Conservation (phyloP, 2,888 invertebrate genomes). For the Drosophila robusta region DNA sequence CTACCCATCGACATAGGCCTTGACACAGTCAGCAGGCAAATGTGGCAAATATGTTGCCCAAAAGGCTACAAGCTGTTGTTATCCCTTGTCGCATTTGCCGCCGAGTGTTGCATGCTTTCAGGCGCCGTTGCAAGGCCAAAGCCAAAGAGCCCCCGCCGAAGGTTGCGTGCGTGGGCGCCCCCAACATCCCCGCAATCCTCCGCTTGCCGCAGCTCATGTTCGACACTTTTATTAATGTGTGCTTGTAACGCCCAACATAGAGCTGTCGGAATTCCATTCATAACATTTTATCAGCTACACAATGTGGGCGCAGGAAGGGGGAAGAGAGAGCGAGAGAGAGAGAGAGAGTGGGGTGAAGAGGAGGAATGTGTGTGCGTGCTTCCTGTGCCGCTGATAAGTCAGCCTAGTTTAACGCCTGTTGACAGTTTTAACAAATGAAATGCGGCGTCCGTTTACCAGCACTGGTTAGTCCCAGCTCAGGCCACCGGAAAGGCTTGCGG, state of each 20-base stretch:
- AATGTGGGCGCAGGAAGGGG: constrained; percentile 1
- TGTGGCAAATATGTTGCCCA: constrained; percentile 34
- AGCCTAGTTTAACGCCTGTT: constrained; percentile 49
- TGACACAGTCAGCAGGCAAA: constrained; percentile 63
- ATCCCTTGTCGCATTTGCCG: constrained; percentile 20
- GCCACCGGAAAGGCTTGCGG: constrained; percentile 4
- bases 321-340: background rate
- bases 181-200: background rate
- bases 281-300: constrained; percentile 53
- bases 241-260: constrained; percentile 60
- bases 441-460: constrained; percentile 26
- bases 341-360: constrained; percentile 2
- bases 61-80: constrained; percentile 33
- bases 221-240: constrained; percentile 76
- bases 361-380: constrained; percentile 22
- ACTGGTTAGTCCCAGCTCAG: constrained; percentile 10
- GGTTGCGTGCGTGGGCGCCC: constrained; percentile 62
- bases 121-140: constrained; percentile 63
- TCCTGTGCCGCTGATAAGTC: constrained; percentile 38
- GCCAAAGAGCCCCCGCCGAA: constrained; percentile 51
- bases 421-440: constrained; percentile 71
- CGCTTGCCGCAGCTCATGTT: constrained; percentile 48
- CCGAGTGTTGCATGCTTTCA: constrained; percentile 60
- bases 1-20: constrained; percentile 41
- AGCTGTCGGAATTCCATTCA: constrained; percentile 75